Conservation (phyloP, 1,140 invertebrate genomes). For the Bombus impatiens region DNA sequence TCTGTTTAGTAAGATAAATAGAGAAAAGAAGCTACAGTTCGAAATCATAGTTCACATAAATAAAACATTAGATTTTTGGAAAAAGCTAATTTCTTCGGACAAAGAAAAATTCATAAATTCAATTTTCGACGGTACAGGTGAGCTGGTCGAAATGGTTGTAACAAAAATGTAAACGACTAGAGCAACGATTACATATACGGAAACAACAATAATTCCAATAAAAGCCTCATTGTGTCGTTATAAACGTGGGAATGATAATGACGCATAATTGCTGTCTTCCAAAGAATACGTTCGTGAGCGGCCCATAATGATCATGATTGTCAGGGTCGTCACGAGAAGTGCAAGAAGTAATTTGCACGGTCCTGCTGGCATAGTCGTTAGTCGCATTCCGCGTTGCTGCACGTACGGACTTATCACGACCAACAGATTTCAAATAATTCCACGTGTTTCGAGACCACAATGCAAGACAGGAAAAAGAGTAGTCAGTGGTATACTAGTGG, state of each 20-base stretch:
- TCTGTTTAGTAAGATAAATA: no score
- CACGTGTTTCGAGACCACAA: not conserved
- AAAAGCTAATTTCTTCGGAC: not conserved
- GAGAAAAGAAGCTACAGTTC: no score
- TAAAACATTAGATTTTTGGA: not conserved
- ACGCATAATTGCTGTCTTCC: slow-evolving; percentile 54
- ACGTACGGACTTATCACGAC: slow-evolving; percentile 35
- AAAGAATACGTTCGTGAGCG: slow-evolving; percentile 37
- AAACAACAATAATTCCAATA: slow-evolving; percentile 56
- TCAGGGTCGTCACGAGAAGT: slow-evolving; percentile 50
- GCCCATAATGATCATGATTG: slow-evolving; percentile 62
- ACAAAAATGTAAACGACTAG: slow-evolving; percentile 34
- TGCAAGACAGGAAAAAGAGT: not conserved
- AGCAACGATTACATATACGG: slow-evolving; percentile 21
- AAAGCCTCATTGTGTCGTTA: slow-evolving; percentile 53
- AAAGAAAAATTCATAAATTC: not conserved
- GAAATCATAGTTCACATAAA: no score
- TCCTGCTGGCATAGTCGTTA: slow-evolving; percentile 46
- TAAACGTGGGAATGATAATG: slow-evolving; percentile 59
- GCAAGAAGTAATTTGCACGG: slow-evolving; percentile 60
- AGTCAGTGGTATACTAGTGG: not conserved
- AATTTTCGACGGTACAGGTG: not conserved
- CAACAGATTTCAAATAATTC: slow-evolving; percentile 41
- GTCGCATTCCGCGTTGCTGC: slow-evolving; percentile 37
- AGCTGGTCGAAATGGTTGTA: not conserved